A percentile compares a stretch with the other conserved stretches of the same genome.
phyloP scores from a whole-genome alignment of 2,113 vertebrate species.

The Dipodomys ordii region DNA sequence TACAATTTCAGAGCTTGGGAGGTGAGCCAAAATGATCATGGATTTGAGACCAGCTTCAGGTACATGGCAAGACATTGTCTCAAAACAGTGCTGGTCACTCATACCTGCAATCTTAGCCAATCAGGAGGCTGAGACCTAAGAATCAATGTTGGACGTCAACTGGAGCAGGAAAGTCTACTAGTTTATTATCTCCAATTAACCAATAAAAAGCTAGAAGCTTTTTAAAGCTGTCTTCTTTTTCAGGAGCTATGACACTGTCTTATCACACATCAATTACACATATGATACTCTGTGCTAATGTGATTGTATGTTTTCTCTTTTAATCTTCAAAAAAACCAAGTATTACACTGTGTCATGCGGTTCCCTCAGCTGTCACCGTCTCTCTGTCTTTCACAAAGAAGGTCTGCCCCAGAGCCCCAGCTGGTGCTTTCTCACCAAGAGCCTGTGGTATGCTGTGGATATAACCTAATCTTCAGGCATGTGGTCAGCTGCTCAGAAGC shows the following conservation, averaged over 20 bases:
- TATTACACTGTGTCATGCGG: not conserved
- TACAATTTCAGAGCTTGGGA: not conserved
- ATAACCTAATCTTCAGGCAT: conserved; percentile 87
- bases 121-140: too few relatives aligned
- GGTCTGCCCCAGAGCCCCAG: conserved; percentile 78
- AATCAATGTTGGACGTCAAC: too few relatives aligned
- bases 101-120: too few relatives aligned
- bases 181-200: too few relatives aligned
- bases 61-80: not conserved
- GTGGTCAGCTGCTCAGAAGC: conserved; percentile 90
- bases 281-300: not conserved
- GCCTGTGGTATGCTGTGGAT: conserved; percentile 87
- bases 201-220: too few relatives aligned
- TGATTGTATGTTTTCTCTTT: not conserved
- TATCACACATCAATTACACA: not conserved
- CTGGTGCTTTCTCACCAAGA: conserved; percentile 87
- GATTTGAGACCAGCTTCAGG: not conserved
- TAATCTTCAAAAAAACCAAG: not conserved
- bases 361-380: not conserved
- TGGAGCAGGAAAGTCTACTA: too few relatives aligned
- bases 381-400: conserved; percentile 65
- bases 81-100: too few relatives aligned
- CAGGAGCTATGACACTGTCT: not conserved
- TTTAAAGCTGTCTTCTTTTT: not conserved
- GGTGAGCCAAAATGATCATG: not conserved